A percentile compares a stretch with the other conserved stretches of the same genome.
Evolutionary conservation across 2,888 invertebrate species (phyloP).

Genomic region (Lasioglossum malachurum): DNA sequence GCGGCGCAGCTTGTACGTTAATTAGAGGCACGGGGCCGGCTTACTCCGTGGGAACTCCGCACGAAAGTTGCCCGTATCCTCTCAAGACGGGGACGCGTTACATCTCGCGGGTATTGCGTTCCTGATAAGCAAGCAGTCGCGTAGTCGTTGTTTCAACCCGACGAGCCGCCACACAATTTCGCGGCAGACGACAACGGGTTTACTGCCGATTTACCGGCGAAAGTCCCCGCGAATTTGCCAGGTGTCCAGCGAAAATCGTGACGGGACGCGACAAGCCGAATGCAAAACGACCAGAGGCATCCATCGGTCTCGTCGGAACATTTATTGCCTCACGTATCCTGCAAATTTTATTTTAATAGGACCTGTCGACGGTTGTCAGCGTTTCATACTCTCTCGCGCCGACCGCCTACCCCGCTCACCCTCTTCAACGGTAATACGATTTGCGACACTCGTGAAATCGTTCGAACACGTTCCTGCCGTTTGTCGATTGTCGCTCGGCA

Average conservation of each 20-base stretch:
- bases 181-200: not conserved
- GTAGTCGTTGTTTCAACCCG: not conserved
- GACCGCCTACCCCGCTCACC: too few species aligned
- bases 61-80: constrained; percentile 39
- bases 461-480: not conserved
- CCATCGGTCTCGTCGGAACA: not conserved
- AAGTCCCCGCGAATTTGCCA: not conserved
- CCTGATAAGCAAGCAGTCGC: constrained; percentile 29
- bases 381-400: not conserved
- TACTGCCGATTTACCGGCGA: not conserved
- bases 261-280: constrained; percentile 13
- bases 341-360: constrained; percentile 54
- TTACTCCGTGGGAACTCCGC: constrained; percentile 14
- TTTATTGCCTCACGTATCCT: constrained; percentile 30
- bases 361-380: constrained; percentile 5
- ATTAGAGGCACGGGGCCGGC: constrained; percentile 32
- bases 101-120: not conserved
- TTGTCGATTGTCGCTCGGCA: not conserved
- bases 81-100: constrained; percentile 26
- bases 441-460: not conserved
- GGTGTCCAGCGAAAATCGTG: constrained; percentile 20
- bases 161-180: not conserved
- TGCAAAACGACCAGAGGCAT: constrained; percentile 3
- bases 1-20: constrained; percentile 39
- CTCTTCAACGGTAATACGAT: constrained; percentile 24